A percentile compares a stretch with the other conserved stretches of the same genome.
Conservation (phyloP, 1,140 invertebrate genomes). For the Drosophila pallidifrons region DNA sequence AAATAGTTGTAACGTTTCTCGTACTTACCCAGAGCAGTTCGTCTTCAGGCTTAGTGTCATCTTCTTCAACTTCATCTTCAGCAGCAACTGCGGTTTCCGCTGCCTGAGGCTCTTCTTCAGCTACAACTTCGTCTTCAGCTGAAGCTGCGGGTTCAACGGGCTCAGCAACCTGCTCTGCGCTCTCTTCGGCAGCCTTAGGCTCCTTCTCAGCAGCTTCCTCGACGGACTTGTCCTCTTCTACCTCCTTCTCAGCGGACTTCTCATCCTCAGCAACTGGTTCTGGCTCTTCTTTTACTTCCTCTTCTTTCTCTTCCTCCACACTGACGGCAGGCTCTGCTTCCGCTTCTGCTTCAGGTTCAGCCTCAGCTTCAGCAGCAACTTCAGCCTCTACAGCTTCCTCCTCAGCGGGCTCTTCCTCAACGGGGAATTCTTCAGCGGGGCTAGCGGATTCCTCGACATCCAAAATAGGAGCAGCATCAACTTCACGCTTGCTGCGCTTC, state of each 20-base stretch:
- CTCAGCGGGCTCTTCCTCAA: conserved; percentile 71
- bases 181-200: conserved; percentile 36
- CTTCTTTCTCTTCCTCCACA: conserved; percentile 67
- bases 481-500: conserved; percentile 83
- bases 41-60: conserved; percentile 86
- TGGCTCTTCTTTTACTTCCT: conserved; percentile 71
- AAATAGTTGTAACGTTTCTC: neutral
- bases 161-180: conserved; percentile 39
- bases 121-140: conserved; percentile 29
- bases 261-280: conserved; percentile 86
- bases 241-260: conserved; percentile 16
- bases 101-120: conserved; percentile 42
- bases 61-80: conserved; percentile 68
- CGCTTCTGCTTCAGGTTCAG: conserved; percentile 54
- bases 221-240: conserved; percentile 25
- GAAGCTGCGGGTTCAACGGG: conserved; percentile 29
- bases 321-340: conserved; percentile 44
- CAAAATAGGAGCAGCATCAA: conserved; percentile 72
- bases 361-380: conserved; percentile 23
- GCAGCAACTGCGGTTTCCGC: conserved; percentile 47
- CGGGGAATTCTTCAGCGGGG: conserved; percentile 81
- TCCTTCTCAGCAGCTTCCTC: conserved; percentile 59
- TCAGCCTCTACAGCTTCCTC: conserved; percentile 56
- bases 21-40: conserved; percentile 86
- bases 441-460: conserved; percentile 67